Base-by-base conservation (phyloP, 2,888 invertebrate genomes). In the Orthosia cruda region DNA sequence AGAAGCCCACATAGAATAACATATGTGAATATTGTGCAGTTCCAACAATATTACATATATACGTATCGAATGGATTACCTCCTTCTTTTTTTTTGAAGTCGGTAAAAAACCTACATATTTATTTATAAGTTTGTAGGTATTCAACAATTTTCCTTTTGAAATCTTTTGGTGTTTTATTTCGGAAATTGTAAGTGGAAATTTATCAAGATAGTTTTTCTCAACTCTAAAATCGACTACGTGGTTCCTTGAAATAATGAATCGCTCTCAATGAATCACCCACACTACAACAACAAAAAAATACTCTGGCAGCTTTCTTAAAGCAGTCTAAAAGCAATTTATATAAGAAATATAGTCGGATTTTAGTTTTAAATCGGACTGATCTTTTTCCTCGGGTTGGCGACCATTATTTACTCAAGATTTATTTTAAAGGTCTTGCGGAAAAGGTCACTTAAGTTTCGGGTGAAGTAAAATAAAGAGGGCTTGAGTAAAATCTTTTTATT, bases 371-470 rank as follows among this genome's bases (percentile, higher is more conserved):
- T 79, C 77, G 58, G 73, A 68, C 69, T 76, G 75, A 83, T 85
- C 66, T 71, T 70, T 70, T 80, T 81, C 77, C 13, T 74, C 55
- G 74, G 68, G 49, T 70, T 66, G 59, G 62, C 32, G 54, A 64
- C 73, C 71, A 82, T 79, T 84, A 81, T 79, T 84, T 85, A 77
- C 72, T 78, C 78, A 70, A 74, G 85, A 85, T 85, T 85, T 85
- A 84, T 77, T 77, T 66, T 71, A 64, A 76, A 68, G 70, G 52
- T 64, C 57, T 69, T 61, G 61, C 16, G 54, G 70, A 74, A 77
- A 84, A 68, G 66, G 73, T 67, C 66, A 71, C 68, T 84, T 81
- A 74, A 71, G 55, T 68, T 71, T 71, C 45, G 50, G 69, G 26
- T 67, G 63, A 66, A 80, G 55, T 76, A 65, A 80, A 74, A 76